Evolutionary conservation across 2,797 vertebrate genomes (phyloP), one percentile per base, ranked within the genome.

Genomic region (Chaenodraco wilsoni): DNA sequence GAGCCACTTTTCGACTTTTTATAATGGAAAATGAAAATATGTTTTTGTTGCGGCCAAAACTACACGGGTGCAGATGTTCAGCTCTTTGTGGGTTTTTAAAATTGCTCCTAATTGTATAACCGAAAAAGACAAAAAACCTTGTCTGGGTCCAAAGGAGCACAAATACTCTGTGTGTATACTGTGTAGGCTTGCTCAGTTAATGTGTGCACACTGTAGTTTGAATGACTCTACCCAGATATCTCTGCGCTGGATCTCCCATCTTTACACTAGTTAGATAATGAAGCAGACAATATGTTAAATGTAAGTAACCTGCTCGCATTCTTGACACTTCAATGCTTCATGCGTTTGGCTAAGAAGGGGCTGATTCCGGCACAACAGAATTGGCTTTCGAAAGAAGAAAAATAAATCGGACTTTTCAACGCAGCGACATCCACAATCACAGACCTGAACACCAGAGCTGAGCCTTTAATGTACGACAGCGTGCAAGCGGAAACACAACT

Each of bases 271-370:
- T 41, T 57, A 60, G 3, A 50, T 55, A 50, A 37, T 44, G 4
- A 41, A 67, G 74, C 68, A 51, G 43, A 55, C 69, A 63, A 54
- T 1, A 10, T 15, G 60, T 72, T 15, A 27, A 71, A 40, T n/a
- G 9, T 13, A 45, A 72, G 19, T 64, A n/a, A 27, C 23, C 45
- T 56, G 12, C 17, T 23, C 59, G 57, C 33, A 3, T 52, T 72
- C 45, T 46, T 63, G 41, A 48, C 33, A 49, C 50, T 17, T 72
- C 50, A 13, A 48, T 12, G 23, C 14, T 74, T 37, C 85, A 78
- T 81, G 83, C 79, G 43, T 74, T 88, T 89, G 86, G 86, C 86
- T 61, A 67, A 85, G 80, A 59, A 46, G 11, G 27, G 63, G 48
- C 37, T 33, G 73, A 65, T 72, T 62, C 65, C 45, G 10, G 74